Evolutionary conservation across 2,113 vertebrate genomes (phyloP).

Genomic region (Bubo scandiacus): DNA sequence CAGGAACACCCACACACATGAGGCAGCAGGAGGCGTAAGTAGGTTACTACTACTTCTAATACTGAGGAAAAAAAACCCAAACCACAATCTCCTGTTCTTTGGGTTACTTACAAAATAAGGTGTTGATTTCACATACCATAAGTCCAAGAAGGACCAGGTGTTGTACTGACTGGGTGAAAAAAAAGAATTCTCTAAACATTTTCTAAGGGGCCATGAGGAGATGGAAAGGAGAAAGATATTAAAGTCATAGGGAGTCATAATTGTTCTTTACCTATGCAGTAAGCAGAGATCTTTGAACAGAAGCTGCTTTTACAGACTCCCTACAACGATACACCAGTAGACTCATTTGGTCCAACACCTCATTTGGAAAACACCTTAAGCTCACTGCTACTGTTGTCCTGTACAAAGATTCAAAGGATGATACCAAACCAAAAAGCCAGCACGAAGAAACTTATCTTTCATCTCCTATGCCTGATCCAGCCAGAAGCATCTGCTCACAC

Average conservation of each 20-base stretch:
- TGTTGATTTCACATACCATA: neutral
- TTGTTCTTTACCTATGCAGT: neutral
- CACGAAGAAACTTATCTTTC: neutral
- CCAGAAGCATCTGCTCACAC: conserved; percentile 54
- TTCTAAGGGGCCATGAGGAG: neutral
- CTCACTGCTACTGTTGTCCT: neutral
- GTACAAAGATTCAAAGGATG: neutral
- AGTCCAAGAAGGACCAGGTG: neutral
- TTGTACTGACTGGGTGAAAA: neutral
- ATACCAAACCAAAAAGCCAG: neutral
- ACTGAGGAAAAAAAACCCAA: neutral
- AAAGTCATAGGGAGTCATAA: neutral
- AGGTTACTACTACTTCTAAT: neutral
- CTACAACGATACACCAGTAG: neutral
- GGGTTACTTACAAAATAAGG: neutral
- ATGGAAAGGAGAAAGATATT: neutral
- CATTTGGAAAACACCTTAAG: neutral
- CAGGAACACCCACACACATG: neutral
- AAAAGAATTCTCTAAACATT: neutral
- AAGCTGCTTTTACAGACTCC: neutral
- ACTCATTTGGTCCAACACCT: neutral
- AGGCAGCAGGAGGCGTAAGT: neutral
- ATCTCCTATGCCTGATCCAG: neutral
- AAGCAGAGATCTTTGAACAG: neutral
- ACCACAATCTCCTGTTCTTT: neutral